These are phyloP conservation scores for Tyrannus savana DNA, from an alignment of 2,113 vertebrate species.

Conservation along the genomic window DNA sequence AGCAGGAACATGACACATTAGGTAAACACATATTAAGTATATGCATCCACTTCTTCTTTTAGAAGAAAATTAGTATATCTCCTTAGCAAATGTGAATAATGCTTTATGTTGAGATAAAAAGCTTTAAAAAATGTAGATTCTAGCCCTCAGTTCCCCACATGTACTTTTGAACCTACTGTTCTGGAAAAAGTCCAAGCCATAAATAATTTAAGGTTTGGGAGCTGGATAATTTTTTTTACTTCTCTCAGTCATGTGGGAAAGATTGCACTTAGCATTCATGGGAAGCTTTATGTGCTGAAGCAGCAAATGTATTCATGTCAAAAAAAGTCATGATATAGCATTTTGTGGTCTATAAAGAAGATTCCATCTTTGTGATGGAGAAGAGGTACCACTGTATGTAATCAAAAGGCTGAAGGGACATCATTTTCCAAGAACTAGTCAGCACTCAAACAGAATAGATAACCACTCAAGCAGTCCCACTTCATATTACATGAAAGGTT, in stretches of 20 bases:
- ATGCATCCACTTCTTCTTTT: neutral
- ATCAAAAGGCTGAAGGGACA: neutral
- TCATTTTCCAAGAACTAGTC: neutral
- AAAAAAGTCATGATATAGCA: neutral
- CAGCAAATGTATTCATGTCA: neutral
- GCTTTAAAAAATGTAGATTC: neutral
- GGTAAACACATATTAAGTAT: neutral
- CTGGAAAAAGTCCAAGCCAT: neutral
- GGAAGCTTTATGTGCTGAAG: neutral
- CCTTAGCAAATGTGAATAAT: neutral
- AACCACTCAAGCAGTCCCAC: neutral
- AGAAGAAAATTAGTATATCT: neutral
- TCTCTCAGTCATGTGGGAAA: neutral
- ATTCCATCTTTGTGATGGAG: neutral
- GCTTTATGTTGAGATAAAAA: neutral
- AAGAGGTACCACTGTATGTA: neutral
- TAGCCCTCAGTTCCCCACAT: neutral
- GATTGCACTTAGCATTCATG: neutral
- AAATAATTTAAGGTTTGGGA: neutral
- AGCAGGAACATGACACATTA: neutral
- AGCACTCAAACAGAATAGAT: neutral
- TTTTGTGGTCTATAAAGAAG: neutral
- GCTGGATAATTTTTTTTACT: neutral
- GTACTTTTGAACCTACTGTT: neutral
- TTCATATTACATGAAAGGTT: neutral